These are phyloP conservation scores for Bubo blakistoni DNA, from an alignment of 2,113 vertebrate species.

Conservation along the genomic window DNA sequence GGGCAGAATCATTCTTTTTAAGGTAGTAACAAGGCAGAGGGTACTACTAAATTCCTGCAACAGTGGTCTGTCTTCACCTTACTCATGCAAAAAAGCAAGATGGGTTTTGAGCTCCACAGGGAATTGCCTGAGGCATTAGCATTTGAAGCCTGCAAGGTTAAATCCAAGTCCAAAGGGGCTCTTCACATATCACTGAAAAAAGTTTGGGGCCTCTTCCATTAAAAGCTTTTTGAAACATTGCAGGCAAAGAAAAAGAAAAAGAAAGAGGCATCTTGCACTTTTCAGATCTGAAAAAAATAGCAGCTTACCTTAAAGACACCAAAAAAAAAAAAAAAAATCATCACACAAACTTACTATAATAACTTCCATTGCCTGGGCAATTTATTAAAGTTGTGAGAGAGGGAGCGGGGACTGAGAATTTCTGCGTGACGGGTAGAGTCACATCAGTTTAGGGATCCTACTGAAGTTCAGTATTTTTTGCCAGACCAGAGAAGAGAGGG, in stretches of 20 bases:
- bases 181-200: constrained; percentile 1
- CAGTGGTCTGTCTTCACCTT: background rate
- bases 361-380: background rate
- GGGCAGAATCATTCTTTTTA: constrained; percentile 17
- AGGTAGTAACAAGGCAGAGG: background rate
- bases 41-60: background rate
- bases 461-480: background rate
- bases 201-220: background rate
- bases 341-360: background rate
- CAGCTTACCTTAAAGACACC: background rate
- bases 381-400: background rate
- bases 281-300: background rate
- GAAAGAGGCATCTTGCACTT: background rate
- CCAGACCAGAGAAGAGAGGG: background rate
- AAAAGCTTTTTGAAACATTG: constrained; percentile 21
- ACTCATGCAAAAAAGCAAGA: background rate
- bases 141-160: background rate
- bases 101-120: background rate
- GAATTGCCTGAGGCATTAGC: background rate
- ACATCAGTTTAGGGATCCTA: background rate
- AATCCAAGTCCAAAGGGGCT: constrained; percentile 18
- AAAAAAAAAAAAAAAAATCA: background rate
- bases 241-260: background rate
- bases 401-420: background rate
- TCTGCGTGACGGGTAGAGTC: background rate